Conservation (phyloP, 2,888 invertebrate species). For the Clitarchus hookeri region DNA sequence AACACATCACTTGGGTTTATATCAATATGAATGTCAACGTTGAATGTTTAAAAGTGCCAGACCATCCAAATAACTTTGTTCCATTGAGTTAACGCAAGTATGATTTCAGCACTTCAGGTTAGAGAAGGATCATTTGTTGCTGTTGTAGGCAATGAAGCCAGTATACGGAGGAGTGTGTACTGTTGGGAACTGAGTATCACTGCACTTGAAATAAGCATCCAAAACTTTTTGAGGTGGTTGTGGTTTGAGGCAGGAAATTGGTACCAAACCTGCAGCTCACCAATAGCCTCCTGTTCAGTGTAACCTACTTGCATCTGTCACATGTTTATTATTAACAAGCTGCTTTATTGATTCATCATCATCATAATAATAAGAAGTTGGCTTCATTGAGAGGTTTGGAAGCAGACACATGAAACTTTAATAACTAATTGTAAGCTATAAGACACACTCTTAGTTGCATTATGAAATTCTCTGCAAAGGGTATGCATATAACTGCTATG, state of each 20-base stretch:
- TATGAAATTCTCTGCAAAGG: conserved; percentile 3
- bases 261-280: background rate
- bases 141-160: background rate
- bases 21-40: too few species aligned
- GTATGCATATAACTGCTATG: background rate
- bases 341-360: background rate
- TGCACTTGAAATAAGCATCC: background rate
- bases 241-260: too few species aligned
- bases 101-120: too few species aligned
- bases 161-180: background rate
- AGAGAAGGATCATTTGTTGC: too few species aligned
- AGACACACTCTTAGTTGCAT: background rate
- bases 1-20: too few species aligned
- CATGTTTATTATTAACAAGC: background rate
- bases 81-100: too few species aligned
- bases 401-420: conserved; percentile 3
- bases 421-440: background rate
- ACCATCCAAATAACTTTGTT: too few species aligned
- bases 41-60: too few species aligned
- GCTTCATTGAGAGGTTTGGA: background rate
- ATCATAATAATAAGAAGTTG: background rate
- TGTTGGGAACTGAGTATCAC: background rate
- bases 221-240: too few species aligned
- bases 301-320: background rate
- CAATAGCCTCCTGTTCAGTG: background rate